Base-by-base conservation (phyloP, 2,797 vertebrate genomes). In the Pseudomugil tenellus region DNA sequence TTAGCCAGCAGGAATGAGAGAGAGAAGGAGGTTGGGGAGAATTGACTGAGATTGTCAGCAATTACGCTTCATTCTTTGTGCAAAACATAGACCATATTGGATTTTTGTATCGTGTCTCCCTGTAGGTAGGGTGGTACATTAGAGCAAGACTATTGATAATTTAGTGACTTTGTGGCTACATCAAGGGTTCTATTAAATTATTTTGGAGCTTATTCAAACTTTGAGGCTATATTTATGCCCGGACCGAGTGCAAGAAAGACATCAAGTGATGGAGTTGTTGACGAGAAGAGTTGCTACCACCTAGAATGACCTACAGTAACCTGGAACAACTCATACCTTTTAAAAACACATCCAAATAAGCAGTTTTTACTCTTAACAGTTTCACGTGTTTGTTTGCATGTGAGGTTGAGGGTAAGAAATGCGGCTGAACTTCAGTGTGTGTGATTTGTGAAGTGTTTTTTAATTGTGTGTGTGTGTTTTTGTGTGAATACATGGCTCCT, bases 11-110 rank as follows among this genome's bases (percentile, higher is more conserved):
- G 81, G 89, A 90, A 84, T 83, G 75, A 86, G 51, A 46, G 70
- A 87, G 82, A 83, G 76, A 82, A 72, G 80, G 79, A 84, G 83
- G 74, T 68, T 61, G 68, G 37, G 61, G 53, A 60, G 77, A 89
- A 92, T 90, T 92, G 93, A 93, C 92, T 92, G 85, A 90, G 88
- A 87, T 91, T 90, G 86, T 81, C 74, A 79, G 84, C 88, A 92
- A 93, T 93, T 93, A 90, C 43, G 56, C 75, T 71, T 86, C 74
- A 86, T 89, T 89, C 87, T 91, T 89, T 86, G 80, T 86, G 78
- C 79, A 80, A 85, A 86, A 87, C 83, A 84, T 54, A 74, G 69
- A 77, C 17, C 53, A 21, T 84, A 83, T 84, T 76, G 81, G 77
- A 83, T 86, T 83, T 63, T 73, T 48, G 63, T 52, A 39, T 75